Base-by-base conservation (phyloP, 1,140 invertebrate genomes). In the Penaeus japonicus region DNA sequence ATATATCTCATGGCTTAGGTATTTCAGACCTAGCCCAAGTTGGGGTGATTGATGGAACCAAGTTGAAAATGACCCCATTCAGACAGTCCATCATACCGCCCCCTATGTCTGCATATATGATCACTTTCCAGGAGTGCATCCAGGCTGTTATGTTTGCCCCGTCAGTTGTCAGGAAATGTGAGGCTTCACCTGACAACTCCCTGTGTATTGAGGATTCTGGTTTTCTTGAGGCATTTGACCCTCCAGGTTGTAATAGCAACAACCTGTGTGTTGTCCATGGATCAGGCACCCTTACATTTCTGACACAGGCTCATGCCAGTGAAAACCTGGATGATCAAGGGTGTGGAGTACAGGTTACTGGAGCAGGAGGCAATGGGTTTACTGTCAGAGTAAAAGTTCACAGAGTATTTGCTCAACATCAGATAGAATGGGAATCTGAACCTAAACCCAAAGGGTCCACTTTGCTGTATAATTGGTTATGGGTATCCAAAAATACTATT, bases 11-110 rank as follows among this genome's bases (percentile, higher is more conserved):
- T n/a, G 89, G 88, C 5, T n/a, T 55, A n/a, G 59, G 54, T 22
- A 22, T 59, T 17, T 39, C 54, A 2, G 88, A 89, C 73, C 30
- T 81, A 2, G 81, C 88, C 39, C 73, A 73, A 24, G 95, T 97
- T 17, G 94, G 94, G 89, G 96, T 97, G 35, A 96, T 98, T 91
- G 96, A 98, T 94, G 96, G 96, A 90, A 91, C 93, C 94, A 92
- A 91, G 91, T 89, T 96, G 27, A 92, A 96, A 30, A 75, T 97
- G 35, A 97, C 97, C 18, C 94, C 94, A 75, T 96, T 98, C 91
- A 94, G 94, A 90, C 91, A 94, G 84, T 94, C 94, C 79, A 93
- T 97, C 39, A 93, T 97, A 12, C 97, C 97, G 62, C 97, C 97
- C 7, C 97, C 97, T 75, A 96, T 97, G 96, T 94, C 94, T 75